Percentiles rank a stretch among this genome's conserved stretches.
These are phyloP conservation scores for Polyommatus iphigenia DNA, from an alignment of 2,888 invertebrate species.

Conservation along the genomic window DNA sequence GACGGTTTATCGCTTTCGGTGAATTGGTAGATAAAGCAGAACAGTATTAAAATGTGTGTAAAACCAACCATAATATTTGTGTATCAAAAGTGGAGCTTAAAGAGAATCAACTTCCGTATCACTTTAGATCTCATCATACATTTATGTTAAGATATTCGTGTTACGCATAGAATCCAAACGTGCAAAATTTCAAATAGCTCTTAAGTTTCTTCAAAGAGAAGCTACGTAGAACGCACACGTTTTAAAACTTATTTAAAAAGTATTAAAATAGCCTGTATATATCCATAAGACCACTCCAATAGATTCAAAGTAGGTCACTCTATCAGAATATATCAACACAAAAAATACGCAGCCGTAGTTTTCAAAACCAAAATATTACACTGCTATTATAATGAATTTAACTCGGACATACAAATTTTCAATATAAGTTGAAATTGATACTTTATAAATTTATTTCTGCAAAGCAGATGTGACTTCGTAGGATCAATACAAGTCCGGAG, in stretches of 20 bases:
- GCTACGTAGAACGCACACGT: neutral
- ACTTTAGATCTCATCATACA: slow-evolving; percentile 38
- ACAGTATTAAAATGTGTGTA: neutral
- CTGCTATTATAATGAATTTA: neutral
- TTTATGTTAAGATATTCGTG: too few relatives aligned
- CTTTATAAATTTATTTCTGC: slow-evolving; percentile 10
- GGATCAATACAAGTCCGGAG: slow-evolving; percentile 24
- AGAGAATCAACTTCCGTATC: slow-evolving; percentile 35
- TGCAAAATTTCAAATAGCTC: neutral
- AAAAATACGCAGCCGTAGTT: neutral
- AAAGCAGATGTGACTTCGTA: slow-evolving; percentile 28
- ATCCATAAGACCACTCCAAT: neutral
- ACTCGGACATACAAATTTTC: neutral
- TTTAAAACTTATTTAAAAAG: too few relatives aligned
- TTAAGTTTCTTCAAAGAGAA: neutral
- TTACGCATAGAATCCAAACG: neutral
- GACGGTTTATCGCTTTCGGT: slow-evolving; percentile 14
- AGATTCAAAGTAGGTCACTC: neutral
- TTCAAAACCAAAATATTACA: neutral
- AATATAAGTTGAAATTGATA: neutral
- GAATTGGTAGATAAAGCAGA: neutral
- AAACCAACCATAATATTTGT: neutral
- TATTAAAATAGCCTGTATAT: too few relatives aligned
- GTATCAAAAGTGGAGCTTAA: slow-evolving; percentile 60
- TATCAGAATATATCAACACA: neutral